Conservation (phyloP, 1,140 invertebrate genomes). For the Paralvinella palmiformis region DNA sequence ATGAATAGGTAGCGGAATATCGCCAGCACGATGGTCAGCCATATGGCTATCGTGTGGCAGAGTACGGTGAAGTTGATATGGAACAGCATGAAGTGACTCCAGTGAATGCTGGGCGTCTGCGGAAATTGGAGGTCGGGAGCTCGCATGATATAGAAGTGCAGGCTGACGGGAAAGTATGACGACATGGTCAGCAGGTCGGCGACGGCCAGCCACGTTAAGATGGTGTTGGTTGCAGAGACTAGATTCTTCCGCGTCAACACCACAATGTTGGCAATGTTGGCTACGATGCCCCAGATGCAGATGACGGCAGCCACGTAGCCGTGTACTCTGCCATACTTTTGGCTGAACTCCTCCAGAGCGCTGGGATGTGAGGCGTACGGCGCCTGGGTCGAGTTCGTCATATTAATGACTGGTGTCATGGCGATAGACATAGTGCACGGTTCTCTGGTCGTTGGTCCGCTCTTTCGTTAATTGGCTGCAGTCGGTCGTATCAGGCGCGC, state of each 20-base stretch:
- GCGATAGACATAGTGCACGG: too few relatives aligned
- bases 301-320: conserved; percentile 7
- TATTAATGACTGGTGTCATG: too few relatives aligned
- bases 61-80: conserved; percentile 67
- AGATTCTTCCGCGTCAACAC: conserved; percentile 82
- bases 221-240: conserved; percentile 74
- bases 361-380: too few relatives aligned
- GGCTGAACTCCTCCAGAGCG: conserved; percentile 6
- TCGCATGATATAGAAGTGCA: conserved; percentile 55
- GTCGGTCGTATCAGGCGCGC: too few relatives aligned
- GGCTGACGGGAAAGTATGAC: conserved; percentile 76
- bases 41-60: conserved; percentile 88
- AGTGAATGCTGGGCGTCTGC: conserved; percentile 27
- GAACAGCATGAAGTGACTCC: conserved; percentile 49
- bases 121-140: conserved; percentile 22
- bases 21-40: conserved; percentile 83
- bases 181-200: conserved; percentile 83
- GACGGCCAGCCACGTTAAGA: conserved; percentile 76
- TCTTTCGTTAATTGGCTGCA: too few relatives aligned
- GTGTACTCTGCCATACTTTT: conserved; percentile 2
- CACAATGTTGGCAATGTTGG: conserved; percentile 83
- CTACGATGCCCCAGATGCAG: conserved; percentile 68
- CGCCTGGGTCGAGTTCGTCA: too few relatives aligned
- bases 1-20: conserved; percentile 83
- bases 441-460: too few relatives aligned